Base-by-base conservation (phyloP, 2,113 vertebrate genomes). In the Melanerpes aurifrons region DNA sequence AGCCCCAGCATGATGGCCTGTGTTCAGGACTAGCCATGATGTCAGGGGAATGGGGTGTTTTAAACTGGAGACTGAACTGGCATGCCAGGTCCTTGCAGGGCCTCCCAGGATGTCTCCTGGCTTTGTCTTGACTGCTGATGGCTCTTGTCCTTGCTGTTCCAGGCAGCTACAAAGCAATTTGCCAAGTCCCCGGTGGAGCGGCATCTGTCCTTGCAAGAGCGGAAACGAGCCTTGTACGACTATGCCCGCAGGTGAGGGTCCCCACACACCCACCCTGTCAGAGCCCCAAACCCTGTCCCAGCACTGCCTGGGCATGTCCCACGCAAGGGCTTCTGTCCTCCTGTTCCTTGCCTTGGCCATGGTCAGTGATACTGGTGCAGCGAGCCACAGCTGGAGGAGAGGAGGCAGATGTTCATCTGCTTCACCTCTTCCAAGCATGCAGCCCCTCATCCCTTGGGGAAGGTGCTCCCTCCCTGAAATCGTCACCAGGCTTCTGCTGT, bases 151-250 rank as follows among this genome's bases (percentile, higher is more conserved):
- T 94, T 78, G 94, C 48, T 61, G 6, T 94, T 93, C 32, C 35
- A 96, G 96, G 48, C 82, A 0, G 85, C 91, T 80, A 63, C 90
- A 40, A 96, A 95, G 91, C 96, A 93, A 19, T 96, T 99, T 97
- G 99, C 98, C 62, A 99, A 97, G 96, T 99, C 98, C 85, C 98
- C 99, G 6, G 92, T 93, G 92, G 99, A 99, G 96, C 98, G 99
- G 94, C 99, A 99, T 85, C 96, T 99, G 97, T 99, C 99, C 92
- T 97, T 99, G 81, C 99, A 99, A 95, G 98, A 99, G 79, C 98
- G 99, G 89, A 99, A 99, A 97, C 98, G 98, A 70, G 98, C 98
- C 1, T 95, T 99, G 86, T 99, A 99, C 17, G 98, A 99, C 87
- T 99, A 98, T 7, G 99, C 99, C 67, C 98, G 99, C 97, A 99